These are phyloP conservation scores for Setophaga petechia DNA, from an alignment of 2,113 vertebrate species.

Conservation along the genomic window DNA sequence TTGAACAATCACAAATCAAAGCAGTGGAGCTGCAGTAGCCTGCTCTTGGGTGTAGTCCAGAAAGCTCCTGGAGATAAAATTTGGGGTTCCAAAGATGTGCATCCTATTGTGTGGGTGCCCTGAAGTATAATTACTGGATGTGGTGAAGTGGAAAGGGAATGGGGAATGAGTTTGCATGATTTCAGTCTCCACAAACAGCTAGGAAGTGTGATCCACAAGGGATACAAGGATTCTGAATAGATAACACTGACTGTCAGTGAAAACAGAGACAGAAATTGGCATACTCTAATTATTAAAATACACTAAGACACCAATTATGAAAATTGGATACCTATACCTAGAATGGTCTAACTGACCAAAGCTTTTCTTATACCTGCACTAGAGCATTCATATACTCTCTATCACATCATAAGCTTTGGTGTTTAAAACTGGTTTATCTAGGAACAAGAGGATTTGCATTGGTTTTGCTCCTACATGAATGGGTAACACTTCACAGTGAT, in stretches of 20 bases:
- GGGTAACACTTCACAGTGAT: not conserved
- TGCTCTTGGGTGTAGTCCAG: not conserved
- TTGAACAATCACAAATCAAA: not conserved
- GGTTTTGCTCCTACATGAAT: not conserved
- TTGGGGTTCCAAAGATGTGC: not conserved
- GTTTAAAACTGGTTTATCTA: not conserved
- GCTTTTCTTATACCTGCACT: not conserved
- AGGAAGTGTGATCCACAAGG: not conserved
- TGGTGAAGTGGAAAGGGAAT: not conserved
- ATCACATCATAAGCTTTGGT: not conserved
- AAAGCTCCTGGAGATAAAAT: rapidly evolving
- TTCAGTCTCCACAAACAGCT: not conserved
- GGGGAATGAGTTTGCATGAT: not conserved
- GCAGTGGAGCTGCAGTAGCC: not conserved
- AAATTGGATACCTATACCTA: not conserved
- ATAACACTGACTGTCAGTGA: not conserved
- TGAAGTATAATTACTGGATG: not conserved
- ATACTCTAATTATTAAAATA: not conserved
- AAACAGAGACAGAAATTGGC: not conserved
- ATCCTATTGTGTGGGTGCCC: not conserved
- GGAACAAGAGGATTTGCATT: not conserved
- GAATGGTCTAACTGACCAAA: not conserved
- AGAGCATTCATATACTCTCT: not conserved
- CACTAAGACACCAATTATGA: not conserved
- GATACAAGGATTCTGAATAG: not conserved